Conservation (phyloP, 30 jellyfish, hydroid and myxozoan species). For the Cassiopea xamachana region DNA sequence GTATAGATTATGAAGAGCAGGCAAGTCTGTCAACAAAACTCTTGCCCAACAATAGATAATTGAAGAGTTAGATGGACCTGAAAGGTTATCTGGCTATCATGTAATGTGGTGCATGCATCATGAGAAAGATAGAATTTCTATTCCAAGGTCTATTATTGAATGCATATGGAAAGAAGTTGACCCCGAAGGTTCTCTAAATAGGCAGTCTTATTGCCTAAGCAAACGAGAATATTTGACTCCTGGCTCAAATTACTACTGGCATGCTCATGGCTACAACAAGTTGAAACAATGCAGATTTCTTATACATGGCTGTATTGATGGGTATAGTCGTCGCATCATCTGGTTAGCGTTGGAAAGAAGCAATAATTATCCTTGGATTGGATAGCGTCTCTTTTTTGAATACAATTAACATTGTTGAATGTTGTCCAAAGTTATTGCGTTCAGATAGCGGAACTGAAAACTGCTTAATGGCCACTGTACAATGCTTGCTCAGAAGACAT, state of each 20-base stretch:
- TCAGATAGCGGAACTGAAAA: conserved; percentile 72
- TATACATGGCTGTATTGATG: conserved; percentile 65
- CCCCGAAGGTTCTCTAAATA: conserved; percentile 52
- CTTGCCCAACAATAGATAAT: conserved; percentile 16
- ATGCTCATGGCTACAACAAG: conserved; percentile 65
- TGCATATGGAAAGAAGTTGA: conserved; percentile 45
- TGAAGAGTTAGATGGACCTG: conserved; percentile 35
- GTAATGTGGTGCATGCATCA: conserved; percentile 37
- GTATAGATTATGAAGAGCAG: too few species aligned
- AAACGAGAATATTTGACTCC: conserved; percentile 32
- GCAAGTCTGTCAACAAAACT: too few species aligned
- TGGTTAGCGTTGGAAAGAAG: conserved; percentile 60
- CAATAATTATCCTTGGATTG: conserved; percentile 43
- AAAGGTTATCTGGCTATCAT: conserved; percentile 23
- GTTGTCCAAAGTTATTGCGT: conserved; percentile 31
- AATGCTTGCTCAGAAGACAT: conserved; percentile 25
- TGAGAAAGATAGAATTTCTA: conserved; percentile 10
- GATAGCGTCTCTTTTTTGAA: conserved; percentile 23
- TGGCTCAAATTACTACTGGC: conserved; percentile 72
- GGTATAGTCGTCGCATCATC: conserved; percentile 67
- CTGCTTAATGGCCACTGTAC: conserved; percentile 54
- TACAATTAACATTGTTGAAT: conserved; percentile 24
- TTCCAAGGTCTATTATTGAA: conserved; percentile 28
- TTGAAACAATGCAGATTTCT: conserved; percentile 71
- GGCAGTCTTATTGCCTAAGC: conserved; percentile 57